Evolutionary conservation across 2,113 vertebrate species (phyloP), one percentile per base, ranked within the genome.

Genomic region (Semnornis frantzii): DNA sequence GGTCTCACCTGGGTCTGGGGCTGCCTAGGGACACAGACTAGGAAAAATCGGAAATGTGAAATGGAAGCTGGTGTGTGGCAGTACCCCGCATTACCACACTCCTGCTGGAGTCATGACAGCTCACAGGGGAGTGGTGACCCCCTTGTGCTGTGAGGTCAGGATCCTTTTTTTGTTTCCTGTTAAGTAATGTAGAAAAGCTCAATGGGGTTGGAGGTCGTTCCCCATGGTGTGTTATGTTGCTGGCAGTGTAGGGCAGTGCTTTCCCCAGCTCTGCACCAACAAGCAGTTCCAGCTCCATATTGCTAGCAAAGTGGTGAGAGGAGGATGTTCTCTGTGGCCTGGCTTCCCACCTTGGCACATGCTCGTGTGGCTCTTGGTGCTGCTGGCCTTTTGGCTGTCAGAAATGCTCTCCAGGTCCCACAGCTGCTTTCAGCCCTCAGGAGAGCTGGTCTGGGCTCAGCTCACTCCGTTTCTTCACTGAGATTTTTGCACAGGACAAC

Each of bases 51-150:
- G 54, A 48, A 28, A 21, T 4, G 39, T 23, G 59, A 9, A 48
- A 20, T 3, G 14, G 25, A 46, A 42, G 62, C 25, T 42, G 3
- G 0, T 8, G 19, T 1, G 1, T 31, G 74, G 55, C 54, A 64
- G 82, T 8, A 17, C 15, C 39, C 50, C 18, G 25, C 1, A 4
- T 15, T 8, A 1, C 50, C 7, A 2, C 7, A 25, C 34, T 33
- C 12, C 89, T 81, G 60, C n/a, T 21, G 2, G 42, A 19, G 48
- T 20, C 3, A 19, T 25, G 37, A 10, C 27, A 28, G 82, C 58
- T 62, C 17, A 3, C 1, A 0, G 55, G 82, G 55, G 39, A 23
- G 28, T 0, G 9, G 37, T 73, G 64, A 57, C 78, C 60, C 39
- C 2, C 0, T 37, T 39, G 57, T 9, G 3, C 23, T 33, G 50